Conservation (phyloP, 1,140 invertebrate species). For the Solen grandis region DNA sequence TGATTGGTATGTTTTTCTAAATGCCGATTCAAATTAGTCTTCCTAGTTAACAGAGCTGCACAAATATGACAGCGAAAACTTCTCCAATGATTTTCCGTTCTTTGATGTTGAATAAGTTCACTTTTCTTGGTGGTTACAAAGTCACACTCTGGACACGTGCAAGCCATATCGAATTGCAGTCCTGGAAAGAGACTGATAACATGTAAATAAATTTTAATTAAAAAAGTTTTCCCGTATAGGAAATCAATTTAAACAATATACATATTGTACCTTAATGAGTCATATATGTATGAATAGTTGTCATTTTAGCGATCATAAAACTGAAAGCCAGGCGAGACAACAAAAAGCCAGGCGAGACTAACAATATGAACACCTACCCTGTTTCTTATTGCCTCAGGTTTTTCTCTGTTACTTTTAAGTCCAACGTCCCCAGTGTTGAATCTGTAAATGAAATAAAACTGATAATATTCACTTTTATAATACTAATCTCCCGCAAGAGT, state of each 20-base stretch:
- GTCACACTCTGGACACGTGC: not conserved
- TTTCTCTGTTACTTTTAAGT: too few relatives aligned
- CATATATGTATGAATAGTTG: not conserved
- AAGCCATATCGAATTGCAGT: constrained; percentile 1
- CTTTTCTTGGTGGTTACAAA: not conserved
- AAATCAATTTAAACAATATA: not conserved
- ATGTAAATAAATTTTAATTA: not conserved
- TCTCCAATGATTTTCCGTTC: constrained; percentile 21
- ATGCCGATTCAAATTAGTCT: not conserved
- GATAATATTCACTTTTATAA: too few relatives aligned
- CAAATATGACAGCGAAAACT: not conserved
- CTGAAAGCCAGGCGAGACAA: constrained; percentile 27
- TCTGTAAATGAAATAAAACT: too few relatives aligned
- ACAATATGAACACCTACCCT: not conserved
- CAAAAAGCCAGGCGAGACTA: constrained; percentile 26
- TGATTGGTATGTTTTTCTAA: not conserved
- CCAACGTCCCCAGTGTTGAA: too few relatives aligned
- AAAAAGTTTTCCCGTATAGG: not conserved
- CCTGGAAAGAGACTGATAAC: not conserved
- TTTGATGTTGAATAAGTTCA: not conserved
- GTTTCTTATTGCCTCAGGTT: too few relatives aligned
- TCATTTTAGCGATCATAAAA: not conserved
- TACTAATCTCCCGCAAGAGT: too few relatives aligned
- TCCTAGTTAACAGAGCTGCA: not conserved
- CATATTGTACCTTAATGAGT: not conserved